A percentile compares a stretch with the other conserved stretches of the same genome.
These are phyloP conservation scores for Azorinus chamasolen DNA, from an alignment of 2,888 invertebrate species.

Conservation along the genomic window DNA sequence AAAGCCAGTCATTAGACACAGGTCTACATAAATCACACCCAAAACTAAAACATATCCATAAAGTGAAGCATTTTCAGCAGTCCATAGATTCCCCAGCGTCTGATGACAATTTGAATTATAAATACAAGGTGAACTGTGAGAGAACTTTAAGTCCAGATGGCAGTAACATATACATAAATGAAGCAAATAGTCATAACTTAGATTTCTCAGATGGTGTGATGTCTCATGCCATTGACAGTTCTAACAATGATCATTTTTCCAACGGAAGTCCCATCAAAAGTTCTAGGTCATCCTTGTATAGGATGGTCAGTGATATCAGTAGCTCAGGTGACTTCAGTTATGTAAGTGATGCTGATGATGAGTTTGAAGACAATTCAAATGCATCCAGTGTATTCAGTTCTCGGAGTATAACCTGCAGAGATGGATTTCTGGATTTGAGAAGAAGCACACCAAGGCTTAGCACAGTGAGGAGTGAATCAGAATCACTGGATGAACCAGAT, in stretches of 20 bases:
- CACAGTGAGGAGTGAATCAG: too few relatives aligned
- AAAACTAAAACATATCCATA: conserved; percentile 25
- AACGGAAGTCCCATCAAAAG: conserved; percentile 40
- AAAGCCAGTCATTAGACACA: conserved; percentile 52
- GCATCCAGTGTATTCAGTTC: conserved; percentile 66
- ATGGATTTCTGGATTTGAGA: conserved; percentile 50
- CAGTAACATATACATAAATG: too few relatives aligned
- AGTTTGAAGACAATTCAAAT: conserved; percentile 66
- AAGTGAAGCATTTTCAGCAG: conserved; percentile 19
- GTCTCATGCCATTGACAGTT: too few relatives aligned
- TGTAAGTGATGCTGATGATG: conserved; percentile 77
- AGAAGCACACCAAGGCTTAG: conserved; percentile 7
- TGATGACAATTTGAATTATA: conserved; percentile 65
- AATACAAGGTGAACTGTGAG: conserved; percentile 27
- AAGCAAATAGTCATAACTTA: too few relatives aligned
- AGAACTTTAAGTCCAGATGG: neutral
- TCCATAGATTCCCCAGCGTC: conserved; percentile 48
- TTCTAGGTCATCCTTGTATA: conserved; percentile 10
- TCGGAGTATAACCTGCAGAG: conserved; percentile 26
- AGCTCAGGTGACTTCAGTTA: conserved; percentile 64
- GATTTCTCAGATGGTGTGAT: too few relatives aligned
- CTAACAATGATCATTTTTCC: neutral
- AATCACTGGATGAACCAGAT: too few relatives aligned
- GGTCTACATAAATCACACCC: conserved; percentile 17
- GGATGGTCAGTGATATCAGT: conserved; percentile 60